Conservation (phyloP, 2,888 invertebrate genomes). For the Metalampra italica region DNA sequence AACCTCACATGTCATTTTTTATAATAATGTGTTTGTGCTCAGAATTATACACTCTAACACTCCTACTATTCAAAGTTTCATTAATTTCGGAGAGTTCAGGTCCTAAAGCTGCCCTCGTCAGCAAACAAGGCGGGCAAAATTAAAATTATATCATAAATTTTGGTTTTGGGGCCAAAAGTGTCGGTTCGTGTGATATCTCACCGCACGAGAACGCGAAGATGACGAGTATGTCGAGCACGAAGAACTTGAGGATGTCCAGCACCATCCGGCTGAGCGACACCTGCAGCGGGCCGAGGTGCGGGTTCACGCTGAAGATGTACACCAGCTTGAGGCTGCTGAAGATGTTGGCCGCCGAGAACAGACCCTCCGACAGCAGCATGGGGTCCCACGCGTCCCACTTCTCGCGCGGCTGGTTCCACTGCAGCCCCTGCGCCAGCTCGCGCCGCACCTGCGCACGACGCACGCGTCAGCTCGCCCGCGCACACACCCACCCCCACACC, state of each 20-base stretch:
- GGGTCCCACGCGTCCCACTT: conserved; percentile 99
- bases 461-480: too few species aligned
- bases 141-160: too few species aligned
- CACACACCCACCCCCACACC: neutral
- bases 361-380: conserved; percentile 95
- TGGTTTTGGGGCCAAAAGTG: too few species aligned
- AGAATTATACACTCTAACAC: too few species aligned
- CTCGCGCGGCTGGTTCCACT: conserved; percentile 86
- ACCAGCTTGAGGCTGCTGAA: conserved; percentile 95
- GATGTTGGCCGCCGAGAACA: conserved; percentile 99
- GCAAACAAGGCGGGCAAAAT: too few species aligned
- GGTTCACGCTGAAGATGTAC: conserved; percentile 98
- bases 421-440: conserved; percentile 80
- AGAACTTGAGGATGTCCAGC: conserved; percentile 97
- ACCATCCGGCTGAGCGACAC: conserved; percentile 97
- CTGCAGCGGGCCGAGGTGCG: conserved; percentile 96
- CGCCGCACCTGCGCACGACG: conserved; percentile 86
- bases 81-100: too few species aligned
- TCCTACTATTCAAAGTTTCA: too few species aligned
- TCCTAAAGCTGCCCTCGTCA: too few species aligned
- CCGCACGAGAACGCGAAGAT: conserved; percentile 98
- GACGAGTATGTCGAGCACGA: conserved; percentile 93
- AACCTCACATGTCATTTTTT: too few species aligned
- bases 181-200: conserved; percentile 51
- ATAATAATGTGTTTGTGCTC: too few species aligned